A percentile compares a stretch with the other conserved stretches of the same genome.
These are phyloP conservation scores for Engraulis encrasicolus DNA, from an alignment of 2,113 vertebrate genomes.

Conservation along the genomic window DNA sequence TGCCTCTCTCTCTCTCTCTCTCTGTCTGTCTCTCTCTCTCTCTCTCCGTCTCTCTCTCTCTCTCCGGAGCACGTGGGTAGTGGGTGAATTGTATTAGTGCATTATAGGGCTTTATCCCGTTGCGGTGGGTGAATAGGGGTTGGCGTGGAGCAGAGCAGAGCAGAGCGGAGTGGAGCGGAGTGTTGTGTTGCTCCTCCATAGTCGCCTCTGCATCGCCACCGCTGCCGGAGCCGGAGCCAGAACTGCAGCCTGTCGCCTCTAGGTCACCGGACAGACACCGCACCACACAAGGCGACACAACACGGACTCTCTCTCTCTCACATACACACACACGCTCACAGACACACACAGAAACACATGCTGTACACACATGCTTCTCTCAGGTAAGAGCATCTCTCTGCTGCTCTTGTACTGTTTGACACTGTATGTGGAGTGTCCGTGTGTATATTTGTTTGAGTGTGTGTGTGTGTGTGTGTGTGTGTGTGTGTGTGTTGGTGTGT, in stretches of 20 bases:
- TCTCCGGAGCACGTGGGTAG: constrained; percentile 53
- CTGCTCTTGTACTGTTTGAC: background rate
- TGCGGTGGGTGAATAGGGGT: constrained; percentile 39
- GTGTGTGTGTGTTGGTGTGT: background rate
- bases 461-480: background rate
- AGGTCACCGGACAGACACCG: background rate
- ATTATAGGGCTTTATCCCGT: constrained; percentile 58
- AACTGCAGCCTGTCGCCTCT: constrained; percentile 3
- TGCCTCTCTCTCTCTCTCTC: background rate
- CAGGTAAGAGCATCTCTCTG: constrained; percentile 33
- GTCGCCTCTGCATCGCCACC: background rate
- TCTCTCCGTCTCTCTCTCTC: background rate
- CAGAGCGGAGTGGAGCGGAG: too few species aligned
- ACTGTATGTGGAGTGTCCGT: background rate
- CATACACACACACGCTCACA: too few species aligned
- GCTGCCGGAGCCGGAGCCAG: background rate
- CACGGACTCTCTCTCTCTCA: too few species aligned
- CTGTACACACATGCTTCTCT: background rate
- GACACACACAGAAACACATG: too few species aligned
- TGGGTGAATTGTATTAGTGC: constrained; percentile 61
- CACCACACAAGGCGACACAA: background rate
- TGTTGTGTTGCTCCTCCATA: too few species aligned
- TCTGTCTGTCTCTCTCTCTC: background rate
- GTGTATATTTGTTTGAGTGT: too few species aligned
- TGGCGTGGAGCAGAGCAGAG: constrained; percentile 28